phyloP scores from a whole-genome alignment of 2,797 vertebrate genomes.

The Enteromius paludinosus region DNA sequence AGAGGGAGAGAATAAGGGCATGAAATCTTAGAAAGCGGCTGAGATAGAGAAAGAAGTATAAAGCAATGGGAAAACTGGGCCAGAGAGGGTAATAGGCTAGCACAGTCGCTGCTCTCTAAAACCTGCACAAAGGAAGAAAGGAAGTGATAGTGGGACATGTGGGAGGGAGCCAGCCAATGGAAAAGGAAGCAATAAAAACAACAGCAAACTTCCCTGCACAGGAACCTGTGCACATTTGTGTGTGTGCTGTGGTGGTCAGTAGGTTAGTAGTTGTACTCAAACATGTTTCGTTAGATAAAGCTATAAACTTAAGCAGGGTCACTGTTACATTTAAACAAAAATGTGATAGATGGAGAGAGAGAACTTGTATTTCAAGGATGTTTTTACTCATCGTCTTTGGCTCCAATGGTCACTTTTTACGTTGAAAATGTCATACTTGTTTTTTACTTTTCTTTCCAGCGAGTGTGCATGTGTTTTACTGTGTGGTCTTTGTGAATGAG shows the following conservation, averaged over 20 bases:
- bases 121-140: slow-evolving; percentile 59
- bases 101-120: slow-evolving; percentile 72
- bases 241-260: slow-evolving; percentile 17
- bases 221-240: slow-evolving; percentile 59
- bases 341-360: neutral
- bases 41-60: slow-evolving; percentile 34
- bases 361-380: neutral
- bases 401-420: slow-evolving; percentile 18
- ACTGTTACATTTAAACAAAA: neutral
- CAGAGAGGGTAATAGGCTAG: slow-evolving; percentile 76
- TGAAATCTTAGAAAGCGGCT: slow-evolving; percentile 46
- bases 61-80: slow-evolving; percentile 51
- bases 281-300: neutral
- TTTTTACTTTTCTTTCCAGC: slow-evolving; percentile 28
- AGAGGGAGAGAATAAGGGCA: slow-evolving; percentile 47
- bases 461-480: slow-evolving; percentile 62
- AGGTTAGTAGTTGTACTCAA: slow-evolving; percentile 25
- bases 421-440: slow-evolving; percentile 21
- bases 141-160: slow-evolving; percentile 62
- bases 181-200: slow-evolving; percentile 85
- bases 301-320: slow-evolving; percentile 1
- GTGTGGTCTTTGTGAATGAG: slow-evolving; percentile 60
- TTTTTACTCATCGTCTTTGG: slow-evolving; percentile 15
- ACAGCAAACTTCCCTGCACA: slow-evolving; percentile 79
- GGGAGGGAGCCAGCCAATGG: slow-evolving; percentile 80